Evolutionary conservation across 2,113 vertebrate genomes (phyloP).

Genomic region (Rhea pennata): DNA sequence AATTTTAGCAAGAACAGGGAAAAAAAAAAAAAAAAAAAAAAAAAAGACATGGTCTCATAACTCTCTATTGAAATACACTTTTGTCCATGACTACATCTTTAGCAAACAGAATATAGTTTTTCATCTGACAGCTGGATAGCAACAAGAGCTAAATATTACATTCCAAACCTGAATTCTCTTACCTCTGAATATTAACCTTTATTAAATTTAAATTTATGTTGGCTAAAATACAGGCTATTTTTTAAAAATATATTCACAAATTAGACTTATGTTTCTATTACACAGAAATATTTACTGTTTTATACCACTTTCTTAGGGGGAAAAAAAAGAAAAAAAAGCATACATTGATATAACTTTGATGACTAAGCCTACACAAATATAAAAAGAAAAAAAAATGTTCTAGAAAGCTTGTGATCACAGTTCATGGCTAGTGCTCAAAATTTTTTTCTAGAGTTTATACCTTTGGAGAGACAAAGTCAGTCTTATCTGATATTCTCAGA

Average conservation of each 20-base stretch:
- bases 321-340: not conserved
- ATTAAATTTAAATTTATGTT: not conserved
- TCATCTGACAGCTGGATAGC: not conserved
- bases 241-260: not conserved
- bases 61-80: not conserved
- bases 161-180: not conserved
- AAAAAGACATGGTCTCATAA: not conserved
- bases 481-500: not conserved
- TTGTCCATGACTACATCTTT: not conserved
- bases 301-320: not conserved
- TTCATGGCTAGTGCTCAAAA: not conserved
- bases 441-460: not conserved
- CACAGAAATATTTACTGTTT: conserved; percentile 13
- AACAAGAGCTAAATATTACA: not conserved
- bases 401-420: not conserved
- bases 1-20: conserved; percentile 4
- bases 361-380: not conserved
- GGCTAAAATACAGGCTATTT: not conserved
- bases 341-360: not conserved
- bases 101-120: not conserved
- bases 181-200: not conserved
- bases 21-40: too few species aligned
- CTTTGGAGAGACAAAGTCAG: not conserved
- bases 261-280: not conserved
- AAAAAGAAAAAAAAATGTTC: not conserved